Conservation (phyloP, 2,888 invertebrate species). For the Scaeva pyrastri region DNA sequence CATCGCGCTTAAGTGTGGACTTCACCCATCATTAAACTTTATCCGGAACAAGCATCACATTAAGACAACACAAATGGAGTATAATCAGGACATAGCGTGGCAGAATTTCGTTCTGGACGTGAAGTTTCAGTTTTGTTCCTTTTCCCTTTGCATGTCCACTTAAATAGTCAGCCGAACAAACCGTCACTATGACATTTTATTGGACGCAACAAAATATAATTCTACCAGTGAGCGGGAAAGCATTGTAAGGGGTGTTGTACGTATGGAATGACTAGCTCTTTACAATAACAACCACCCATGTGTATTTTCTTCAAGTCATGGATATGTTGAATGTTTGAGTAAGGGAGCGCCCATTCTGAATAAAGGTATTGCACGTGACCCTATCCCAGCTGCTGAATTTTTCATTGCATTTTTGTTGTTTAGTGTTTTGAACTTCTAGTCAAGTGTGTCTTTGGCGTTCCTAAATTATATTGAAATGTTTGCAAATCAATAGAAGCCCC, state of each 20-base stretch:
- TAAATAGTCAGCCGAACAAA: background rate
- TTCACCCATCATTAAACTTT: slow-evolving; percentile 43
- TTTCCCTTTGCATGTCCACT: slow-evolving; percentile 20
- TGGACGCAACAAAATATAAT: slow-evolving; percentile 45
- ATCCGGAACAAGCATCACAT: slow-evolving; percentile 44
- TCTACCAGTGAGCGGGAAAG: slow-evolving; percentile 21
- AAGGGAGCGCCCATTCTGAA: slow-evolving; percentile 15
- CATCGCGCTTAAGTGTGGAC: slow-evolving; percentile 36
- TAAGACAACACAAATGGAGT: slow-evolving; percentile 48
- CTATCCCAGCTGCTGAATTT: slow-evolving; percentile 50
- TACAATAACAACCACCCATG: slow-evolving; percentile 29
- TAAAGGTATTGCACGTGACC: slow-evolving; percentile 40
- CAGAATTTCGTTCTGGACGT: background rate
- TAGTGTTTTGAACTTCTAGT: slow-evolving; percentile 23
- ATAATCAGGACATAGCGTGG: slow-evolving; percentile 50
- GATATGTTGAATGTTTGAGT: background rate
- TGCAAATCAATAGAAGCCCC: slow-evolving; percentile 66
- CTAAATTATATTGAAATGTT: slow-evolving; percentile 18
- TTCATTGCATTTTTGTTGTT: slow-evolving; percentile 38
- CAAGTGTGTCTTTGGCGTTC: slow-evolving; percentile 13
- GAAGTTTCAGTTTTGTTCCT: background rate
- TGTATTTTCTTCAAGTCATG: slow-evolving; percentile 12
- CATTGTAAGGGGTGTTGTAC: slow-evolving; percentile 13
- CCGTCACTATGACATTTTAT: slow-evolving; percentile 52
- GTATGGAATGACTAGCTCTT: background rate